phyloP scores from a whole-genome alignment of 2,888 invertebrate species.

The Frankliniella fusca region DNA sequence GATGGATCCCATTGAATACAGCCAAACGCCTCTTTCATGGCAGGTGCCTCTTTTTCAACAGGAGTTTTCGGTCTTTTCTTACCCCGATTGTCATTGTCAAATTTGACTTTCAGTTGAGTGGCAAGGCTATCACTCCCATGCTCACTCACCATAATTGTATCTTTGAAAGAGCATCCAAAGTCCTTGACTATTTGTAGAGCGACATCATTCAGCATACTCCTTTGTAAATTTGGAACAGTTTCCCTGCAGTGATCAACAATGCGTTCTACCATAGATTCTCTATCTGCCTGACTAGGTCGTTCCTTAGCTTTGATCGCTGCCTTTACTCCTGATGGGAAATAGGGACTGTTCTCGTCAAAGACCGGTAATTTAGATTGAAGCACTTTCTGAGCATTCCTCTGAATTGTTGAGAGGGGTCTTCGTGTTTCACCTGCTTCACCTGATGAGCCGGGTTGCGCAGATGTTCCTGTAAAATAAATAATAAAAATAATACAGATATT shows the following conservation, averaged over 20 bases:
- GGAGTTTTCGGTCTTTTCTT: background rate
- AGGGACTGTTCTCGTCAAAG: background rate
- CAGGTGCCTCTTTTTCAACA: background rate
- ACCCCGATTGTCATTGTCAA: slow-evolving; percentile 12
- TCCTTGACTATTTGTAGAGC: background rate
- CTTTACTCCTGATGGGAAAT: background rate
- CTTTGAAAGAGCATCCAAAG: background rate
- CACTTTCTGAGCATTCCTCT: too few relatives aligned
- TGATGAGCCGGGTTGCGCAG: too few relatives aligned
- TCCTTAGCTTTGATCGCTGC: background rate
- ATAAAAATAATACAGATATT: too few relatives aligned
- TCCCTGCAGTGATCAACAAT: background rate
- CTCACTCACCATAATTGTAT: background rate
- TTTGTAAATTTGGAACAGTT: background rate
- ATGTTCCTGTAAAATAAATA: too few relatives aligned
- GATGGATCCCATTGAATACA: background rate
- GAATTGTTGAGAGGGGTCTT: too few relatives aligned
- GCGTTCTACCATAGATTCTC: background rate
- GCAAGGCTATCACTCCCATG: background rate
- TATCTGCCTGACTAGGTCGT: background rate
- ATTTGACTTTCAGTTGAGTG: background rate
- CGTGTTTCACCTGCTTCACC: too few relatives aligned
- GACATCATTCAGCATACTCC: background rate
- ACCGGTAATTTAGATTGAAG: background rate
- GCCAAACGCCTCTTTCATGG: background rate